phyloP scores from a whole-genome alignment of 2,113 vertebrate genomes.

The Dicrurus megarhynchus region DNA sequence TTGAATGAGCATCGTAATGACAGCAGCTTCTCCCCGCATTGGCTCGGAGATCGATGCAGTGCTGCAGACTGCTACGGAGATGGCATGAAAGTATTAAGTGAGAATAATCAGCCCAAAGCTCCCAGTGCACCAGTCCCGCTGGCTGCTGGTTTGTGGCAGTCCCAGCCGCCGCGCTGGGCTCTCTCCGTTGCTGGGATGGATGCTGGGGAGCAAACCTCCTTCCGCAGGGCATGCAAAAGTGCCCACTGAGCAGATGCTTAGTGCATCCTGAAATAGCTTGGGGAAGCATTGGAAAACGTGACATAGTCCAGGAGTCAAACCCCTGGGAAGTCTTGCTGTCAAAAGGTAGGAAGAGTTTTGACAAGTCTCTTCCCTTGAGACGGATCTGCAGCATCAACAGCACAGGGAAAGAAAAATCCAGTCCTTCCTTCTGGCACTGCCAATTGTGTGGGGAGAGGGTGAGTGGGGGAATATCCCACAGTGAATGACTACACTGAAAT shows the following conservation, averaged over 20 bases:
- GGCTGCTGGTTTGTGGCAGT: neutral
- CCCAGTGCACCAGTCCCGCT: fast-evolving
- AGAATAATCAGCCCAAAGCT: constrained; percentile 1
- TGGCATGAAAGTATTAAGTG: neutral
- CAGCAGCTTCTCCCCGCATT: neutral
- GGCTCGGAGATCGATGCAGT: neutral
- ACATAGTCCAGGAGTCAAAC: neutral
- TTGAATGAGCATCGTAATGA: constrained; percentile 20
- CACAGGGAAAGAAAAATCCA: neutral
- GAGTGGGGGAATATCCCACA: neutral
- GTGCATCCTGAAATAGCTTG: neutral
- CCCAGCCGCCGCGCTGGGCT: fast-evolving
- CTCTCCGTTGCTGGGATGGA: fast-evolving
- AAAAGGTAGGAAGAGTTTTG: neutral
- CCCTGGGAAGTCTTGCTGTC: neutral
- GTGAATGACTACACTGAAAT: neutral
- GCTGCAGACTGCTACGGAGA: neutral
- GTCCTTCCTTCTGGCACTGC: neutral
- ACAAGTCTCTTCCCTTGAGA: neutral
- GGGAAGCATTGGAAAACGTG: neutral
- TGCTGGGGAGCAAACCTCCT: neutral
- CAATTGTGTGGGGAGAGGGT: neutral
- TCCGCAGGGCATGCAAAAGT: neutral
- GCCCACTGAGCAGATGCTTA: neutral
- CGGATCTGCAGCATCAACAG: neutral